These are phyloP conservation scores for Seira sanloemensis DNA, from an alignment of 2,888 invertebrate genomes.

Conservation along the genomic window DNA sequence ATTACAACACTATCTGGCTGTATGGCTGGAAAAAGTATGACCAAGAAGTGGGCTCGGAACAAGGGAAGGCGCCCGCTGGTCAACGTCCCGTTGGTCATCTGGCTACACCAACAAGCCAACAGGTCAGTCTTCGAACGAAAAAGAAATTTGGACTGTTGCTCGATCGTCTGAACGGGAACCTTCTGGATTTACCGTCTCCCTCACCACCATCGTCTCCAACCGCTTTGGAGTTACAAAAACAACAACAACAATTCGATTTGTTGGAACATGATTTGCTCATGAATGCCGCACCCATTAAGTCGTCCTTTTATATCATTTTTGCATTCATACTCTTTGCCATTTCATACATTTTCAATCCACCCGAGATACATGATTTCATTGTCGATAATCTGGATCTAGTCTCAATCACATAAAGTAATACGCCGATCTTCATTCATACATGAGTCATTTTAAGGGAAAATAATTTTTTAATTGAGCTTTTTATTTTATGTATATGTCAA, in stretches of 20 bases:
- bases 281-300: constrained; percentile 64
- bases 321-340: constrained; percentile 66
- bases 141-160: background rate
- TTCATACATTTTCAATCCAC: constrained; percentile 68
- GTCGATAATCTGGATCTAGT: constrained; percentile 64
- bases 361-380: constrained; percentile 69
- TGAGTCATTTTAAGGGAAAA: constrained; percentile 2
- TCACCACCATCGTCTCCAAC: constrained; percentile 17
- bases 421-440: too few relatives aligned
- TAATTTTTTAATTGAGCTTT: background rate
- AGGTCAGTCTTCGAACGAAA: constrained; percentile 67
- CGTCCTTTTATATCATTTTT: constrained; percentile 66
- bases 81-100: constrained; percentile 9
- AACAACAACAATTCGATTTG: constrained; percentile 23
- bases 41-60: constrained; percentile 44
- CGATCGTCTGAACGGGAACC: constrained; percentile 13
- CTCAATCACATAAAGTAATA: constrained; percentile 31
- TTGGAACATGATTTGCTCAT: constrained; percentile 29
- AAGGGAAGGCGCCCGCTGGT: constrained; percentile 18
- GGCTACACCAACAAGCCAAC: constrained; percentile 56
- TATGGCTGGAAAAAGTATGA: constrained; percentile 73
- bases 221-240: background rate
- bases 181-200: constrained; percentile 15
- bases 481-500: too few relatives aligned
- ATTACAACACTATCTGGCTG: constrained; percentile 68